Conservation (phyloP, 2,113 vertebrate genomes). For the Bucco capensis region DNA sequence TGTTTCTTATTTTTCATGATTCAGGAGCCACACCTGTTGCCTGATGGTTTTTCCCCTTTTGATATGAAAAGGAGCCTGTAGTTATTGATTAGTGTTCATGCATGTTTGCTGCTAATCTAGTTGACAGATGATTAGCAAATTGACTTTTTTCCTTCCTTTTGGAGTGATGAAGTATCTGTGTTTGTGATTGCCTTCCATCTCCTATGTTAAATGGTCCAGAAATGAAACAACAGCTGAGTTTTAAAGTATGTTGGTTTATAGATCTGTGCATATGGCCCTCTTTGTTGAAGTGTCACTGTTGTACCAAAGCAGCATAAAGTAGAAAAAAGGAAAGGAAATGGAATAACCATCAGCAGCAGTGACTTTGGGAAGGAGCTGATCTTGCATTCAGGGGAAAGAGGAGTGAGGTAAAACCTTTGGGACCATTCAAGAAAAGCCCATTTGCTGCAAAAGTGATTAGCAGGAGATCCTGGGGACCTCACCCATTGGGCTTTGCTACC, state of each 20-base stretch:
- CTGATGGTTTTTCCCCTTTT: not conserved
- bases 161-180: not conserved
- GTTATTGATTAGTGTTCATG: constrained; percentile 30
- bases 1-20: not conserved
- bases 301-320: not conserved
- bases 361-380: constrained; percentile 1
- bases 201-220: not conserved
- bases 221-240: constrained; percentile 22
- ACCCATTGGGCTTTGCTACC: not conserved
- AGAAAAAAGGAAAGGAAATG: not conserved
- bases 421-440: not conserved
- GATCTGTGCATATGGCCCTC: not conserved
- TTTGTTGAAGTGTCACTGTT: not conserved
- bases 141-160: constrained; percentile 2
- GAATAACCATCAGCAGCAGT: not conserved
- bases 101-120: constrained; percentile 34
- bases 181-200: constrained; percentile 45
- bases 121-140: constrained; percentile 40
- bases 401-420: not conserved
- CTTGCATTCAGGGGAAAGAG: not conserved
- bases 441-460: not conserved
- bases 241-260: not conserved
- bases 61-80: constrained; percentile 2
- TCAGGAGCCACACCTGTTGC: not conserved
- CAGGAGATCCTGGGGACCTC: not conserved